phyloP scores from a whole-genome alignment of 2,888 invertebrate species.

The Kuschelorhynchus macadamiae region DNA sequence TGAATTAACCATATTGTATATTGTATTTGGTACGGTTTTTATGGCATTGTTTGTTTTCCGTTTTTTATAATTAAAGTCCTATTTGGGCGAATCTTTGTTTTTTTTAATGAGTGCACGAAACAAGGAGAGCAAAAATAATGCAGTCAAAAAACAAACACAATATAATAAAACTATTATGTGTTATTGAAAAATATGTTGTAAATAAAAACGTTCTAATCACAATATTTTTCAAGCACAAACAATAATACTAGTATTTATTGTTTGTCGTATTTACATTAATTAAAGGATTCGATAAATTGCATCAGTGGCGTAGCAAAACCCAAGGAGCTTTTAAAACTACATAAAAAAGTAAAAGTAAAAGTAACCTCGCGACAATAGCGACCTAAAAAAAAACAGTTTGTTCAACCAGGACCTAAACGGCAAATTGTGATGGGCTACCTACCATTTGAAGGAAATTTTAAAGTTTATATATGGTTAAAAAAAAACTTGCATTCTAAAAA shows the following conservation, averaged over 20 bases:
- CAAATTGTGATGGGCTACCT: too few relatives aligned
- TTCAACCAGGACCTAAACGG: too few relatives aligned
- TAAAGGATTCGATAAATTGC: too few relatives aligned
- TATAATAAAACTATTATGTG: constrained; percentile 22
- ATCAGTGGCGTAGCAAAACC: too few relatives aligned
- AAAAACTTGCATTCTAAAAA: too few relatives aligned
- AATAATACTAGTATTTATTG: constrained; percentile 7
- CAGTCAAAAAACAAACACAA: constrained; percentile 31
- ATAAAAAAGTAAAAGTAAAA: too few relatives aligned
- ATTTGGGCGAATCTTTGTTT: constrained; percentile 32
- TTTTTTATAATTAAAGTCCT: constrained; percentile 39
- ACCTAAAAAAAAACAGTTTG: too few relatives aligned
- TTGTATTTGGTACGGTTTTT: constrained; percentile 32
- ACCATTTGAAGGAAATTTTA: too few relatives aligned
- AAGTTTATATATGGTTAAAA: too few relatives aligned
- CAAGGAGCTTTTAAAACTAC: too few relatives aligned
- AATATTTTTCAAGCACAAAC: constrained; percentile 15
- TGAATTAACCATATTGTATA: constrained; percentile 30
- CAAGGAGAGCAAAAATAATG: constrained; percentile 19
- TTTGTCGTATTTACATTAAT: constrained; percentile 3
- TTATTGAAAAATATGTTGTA: constrained; percentile 20
- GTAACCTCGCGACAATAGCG: too few relatives aligned
- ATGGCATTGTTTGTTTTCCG: constrained; percentile 31
- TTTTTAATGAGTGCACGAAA: constrained; percentile 32
- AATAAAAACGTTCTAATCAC: constrained; percentile 19